Conservation (phyloP, 1,140 invertebrate genomes). For the Drosophila tropicalis region DNA sequence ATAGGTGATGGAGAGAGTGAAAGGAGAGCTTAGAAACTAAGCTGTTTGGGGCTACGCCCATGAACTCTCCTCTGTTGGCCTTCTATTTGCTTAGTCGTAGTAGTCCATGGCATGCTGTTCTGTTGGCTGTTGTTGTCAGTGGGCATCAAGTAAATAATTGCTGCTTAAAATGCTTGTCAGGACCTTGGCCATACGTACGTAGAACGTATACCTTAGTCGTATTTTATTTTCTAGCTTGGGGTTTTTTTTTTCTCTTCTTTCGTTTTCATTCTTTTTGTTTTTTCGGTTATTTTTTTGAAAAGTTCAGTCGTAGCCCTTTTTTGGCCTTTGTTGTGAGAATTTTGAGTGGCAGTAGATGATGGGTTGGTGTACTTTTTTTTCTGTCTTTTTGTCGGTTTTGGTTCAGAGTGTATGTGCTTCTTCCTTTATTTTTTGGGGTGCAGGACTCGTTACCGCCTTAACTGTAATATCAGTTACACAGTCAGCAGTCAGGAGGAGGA, state of each 20-base stretch:
- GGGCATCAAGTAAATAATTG: constrained; percentile 79
- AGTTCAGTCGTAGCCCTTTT: constrained; percentile 56
- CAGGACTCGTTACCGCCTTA: constrained; percentile 74
- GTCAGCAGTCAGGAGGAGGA: constrained; percentile 27
- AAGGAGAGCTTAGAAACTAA: neutral
- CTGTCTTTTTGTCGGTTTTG: constrained; percentile 19
- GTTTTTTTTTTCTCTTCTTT: neutral
- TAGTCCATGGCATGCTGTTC: constrained; percentile 9
- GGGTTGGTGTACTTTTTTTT: constrained; percentile 41
- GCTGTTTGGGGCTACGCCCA: constrained; percentile 17
- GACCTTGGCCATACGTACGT: constrained; percentile 48
- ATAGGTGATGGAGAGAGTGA: neutral
- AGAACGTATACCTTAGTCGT: constrained; percentile 40
- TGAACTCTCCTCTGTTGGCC: constrained; percentile 41
- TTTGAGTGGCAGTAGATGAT: constrained; percentile 71
- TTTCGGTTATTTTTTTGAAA: constrained; percentile 19
- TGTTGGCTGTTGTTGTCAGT: constrained; percentile 68
- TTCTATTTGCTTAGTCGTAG: constrained; percentile 15
- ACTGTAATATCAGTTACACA: constrained; percentile 78
- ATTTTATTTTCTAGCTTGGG: constrained; percentile 57
- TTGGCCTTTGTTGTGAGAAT: constrained; percentile 67
- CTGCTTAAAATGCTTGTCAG: constrained; percentile 82
- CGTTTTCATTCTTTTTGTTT: neutral
- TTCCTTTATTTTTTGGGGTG: constrained; percentile 32
- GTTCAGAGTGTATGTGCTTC: neutral